Percentiles rank a stretch among this genome's conserved stretches.
Evolutionary conservation across 2,888 invertebrate genomes (phyloP).

Genomic region (Erynnis tages): DNA sequence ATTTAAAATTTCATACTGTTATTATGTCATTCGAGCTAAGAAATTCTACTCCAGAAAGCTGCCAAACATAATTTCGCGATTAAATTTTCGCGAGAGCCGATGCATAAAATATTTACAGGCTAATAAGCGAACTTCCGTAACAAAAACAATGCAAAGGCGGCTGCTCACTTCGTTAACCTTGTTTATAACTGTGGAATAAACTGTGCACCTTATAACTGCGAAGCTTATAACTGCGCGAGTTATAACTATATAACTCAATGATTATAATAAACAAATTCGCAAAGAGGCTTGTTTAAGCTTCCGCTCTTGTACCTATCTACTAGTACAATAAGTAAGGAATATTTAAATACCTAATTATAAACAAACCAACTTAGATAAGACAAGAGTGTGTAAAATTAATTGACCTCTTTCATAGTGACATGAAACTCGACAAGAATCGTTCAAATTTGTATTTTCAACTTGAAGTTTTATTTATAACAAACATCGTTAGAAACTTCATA

Average conservation of each 20-base stretch:
- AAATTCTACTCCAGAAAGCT: neutral
- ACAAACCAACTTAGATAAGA: too few relatives aligned
- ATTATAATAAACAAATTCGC: slow-evolving; percentile 24
- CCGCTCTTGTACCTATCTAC: too few relatives aligned
- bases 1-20: too few relatives aligned
- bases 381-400: too few relatives aligned
- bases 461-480: too few relatives aligned
- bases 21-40: too few relatives aligned
- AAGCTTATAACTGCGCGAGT: slow-evolving; percentile 16
- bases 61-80: neutral
- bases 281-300: slow-evolving; percentile 19
- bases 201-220: slow-evolving; percentile 2
- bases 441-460: too few relatives aligned
- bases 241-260: slow-evolving; percentile 27
- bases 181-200: slow-evolving; percentile 9
- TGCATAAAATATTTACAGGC: slow-evolving; percentile 24
- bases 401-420: too few relatives aligned
- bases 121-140: slow-evolving; percentile 13
- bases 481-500: too few relatives aligned
- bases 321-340: too few relatives aligned
- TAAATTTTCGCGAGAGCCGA: slow-evolving; percentile 15
- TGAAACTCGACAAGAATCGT: too few relatives aligned
- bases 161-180: neutral
- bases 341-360: too few relatives aligned
- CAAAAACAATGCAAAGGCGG: slow-evolving; percentile 9